Conservation (phyloP, 2,888 invertebrate species). For the Mesochorus sp. region DNA sequence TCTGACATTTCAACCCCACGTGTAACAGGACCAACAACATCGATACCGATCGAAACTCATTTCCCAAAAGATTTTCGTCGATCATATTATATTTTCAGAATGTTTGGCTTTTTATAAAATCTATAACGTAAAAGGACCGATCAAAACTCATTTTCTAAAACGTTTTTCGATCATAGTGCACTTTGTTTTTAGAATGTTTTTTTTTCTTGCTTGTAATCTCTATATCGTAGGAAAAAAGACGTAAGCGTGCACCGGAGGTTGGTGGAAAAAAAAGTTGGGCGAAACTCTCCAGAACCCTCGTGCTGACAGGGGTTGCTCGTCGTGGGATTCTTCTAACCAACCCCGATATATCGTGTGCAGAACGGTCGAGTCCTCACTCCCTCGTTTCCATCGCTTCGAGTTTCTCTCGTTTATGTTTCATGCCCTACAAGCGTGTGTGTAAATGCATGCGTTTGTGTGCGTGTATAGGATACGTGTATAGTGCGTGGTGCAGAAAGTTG, state of each 20-base stretch:
- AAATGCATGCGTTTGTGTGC: background rate
- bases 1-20: too few species aligned
- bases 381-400: background rate
- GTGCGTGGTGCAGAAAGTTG: constrained; percentile 11
- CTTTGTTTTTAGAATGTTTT: too few species aligned
- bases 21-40: too few species aligned
- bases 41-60: too few species aligned
- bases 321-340: constrained; percentile 21
- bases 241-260: background rate
- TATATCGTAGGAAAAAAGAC: background rate
- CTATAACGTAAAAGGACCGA: too few species aligned
- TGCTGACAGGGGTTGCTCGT: constrained; percentile 14
- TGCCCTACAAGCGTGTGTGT: background rate
- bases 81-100: too few species aligned
- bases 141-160: too few species aligned
- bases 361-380: constrained; percentile 8
- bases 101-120: too few species aligned
- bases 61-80: too few species aligned
- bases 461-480: constrained; percentile 33
- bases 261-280: constrained; percentile 7
- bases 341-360: background rate
- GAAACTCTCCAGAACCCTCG: constrained; percentile 1
- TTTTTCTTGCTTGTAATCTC: too few species aligned
- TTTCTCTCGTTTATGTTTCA: background rate
- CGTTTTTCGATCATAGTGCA: too few species aligned